phyloP scores from a whole-genome alignment of 2,888 invertebrate genomes.

The Cryptus viduatorius region DNA sequence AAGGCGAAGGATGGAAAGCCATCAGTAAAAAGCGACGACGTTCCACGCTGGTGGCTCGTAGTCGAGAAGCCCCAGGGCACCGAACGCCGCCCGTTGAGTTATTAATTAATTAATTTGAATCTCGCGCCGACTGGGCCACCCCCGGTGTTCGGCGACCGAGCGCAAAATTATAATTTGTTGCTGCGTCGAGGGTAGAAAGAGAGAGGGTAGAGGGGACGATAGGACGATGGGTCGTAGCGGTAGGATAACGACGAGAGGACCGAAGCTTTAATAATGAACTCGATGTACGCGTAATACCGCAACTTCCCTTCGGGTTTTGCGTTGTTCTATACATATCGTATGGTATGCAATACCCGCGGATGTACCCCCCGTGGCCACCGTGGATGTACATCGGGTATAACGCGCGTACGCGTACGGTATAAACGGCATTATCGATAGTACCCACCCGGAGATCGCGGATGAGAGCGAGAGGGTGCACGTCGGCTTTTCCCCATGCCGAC shows the following conservation, averaged over 20 bases:
- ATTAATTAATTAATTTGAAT: slow-evolving; percentile 78
- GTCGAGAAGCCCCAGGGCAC: slow-evolving; percentile 14
- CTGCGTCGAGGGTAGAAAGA: slow-evolving; percentile 52
- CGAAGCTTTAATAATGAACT: slow-evolving; percentile 70
- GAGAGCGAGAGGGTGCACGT: background rate
- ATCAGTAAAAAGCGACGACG: background rate
- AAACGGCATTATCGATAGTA: background rate
- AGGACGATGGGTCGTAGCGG: background rate
- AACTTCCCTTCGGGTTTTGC: slow-evolving; percentile 62
- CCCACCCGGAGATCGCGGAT: background rate
- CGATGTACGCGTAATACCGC: slow-evolving; percentile 59
- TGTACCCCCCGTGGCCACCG: background rate
- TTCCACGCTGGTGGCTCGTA: background rate
- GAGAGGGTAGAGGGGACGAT: slow-evolving; percentile 1
- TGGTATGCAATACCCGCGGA: background rate
- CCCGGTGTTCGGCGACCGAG: slow-evolving; percentile 34
- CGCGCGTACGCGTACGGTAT: background rate
- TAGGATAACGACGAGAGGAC: slow-evolving; percentile 36
- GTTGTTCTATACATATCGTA: slow-evolving; percentile 6
- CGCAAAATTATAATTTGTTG: slow-evolving; percentile 76
- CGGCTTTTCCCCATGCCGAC: background rate
- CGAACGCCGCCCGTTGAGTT: slow-evolving; percentile 64
- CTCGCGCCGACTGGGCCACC: slow-evolving; percentile 63
- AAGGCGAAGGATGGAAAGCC: background rate
- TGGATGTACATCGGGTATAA: too few species aligned